Evolutionary conservation across 2,888 invertebrate genomes (phyloP), one percentile per base, ranked within the genome.

Genomic region (Atrina japonica): DNA sequence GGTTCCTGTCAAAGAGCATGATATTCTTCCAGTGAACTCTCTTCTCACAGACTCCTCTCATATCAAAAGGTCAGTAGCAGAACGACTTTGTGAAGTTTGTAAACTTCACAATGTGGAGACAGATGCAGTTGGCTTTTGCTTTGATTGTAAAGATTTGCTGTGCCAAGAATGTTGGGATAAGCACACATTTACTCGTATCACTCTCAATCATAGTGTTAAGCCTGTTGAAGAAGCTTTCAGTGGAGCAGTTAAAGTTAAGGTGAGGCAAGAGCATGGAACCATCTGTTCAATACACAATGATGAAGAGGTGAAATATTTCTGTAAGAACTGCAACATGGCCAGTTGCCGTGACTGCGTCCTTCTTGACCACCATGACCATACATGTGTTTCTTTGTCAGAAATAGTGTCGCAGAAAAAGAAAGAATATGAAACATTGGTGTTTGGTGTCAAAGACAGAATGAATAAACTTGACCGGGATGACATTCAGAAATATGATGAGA

Each of bases 141-240:
- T 71, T n/a, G 79, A 79, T 45, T 81, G 81, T 61, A 73, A 66
- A 23, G 79, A 81, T 50, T 40, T 50, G 23, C 65, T 81, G 30
- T 81, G 81, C 59, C 50, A 73, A 35, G 70, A 74, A 16, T 81
- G 81, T 66, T 70, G 75, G 60, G 66, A 75, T 29, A 78, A 75
- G 35, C 81, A 81, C 61, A 77, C 72, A n/a, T 79, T 73, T 50
- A 74, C 81, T 16, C 49, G 79, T 3, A 75, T 64, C 23, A 79
- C 79, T 47, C 73, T 74, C 1, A 73, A 73, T 43, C 81, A 81
- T 45, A 77, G 53, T 30, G 75, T 81, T 40, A 59, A 74, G 0
- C 45, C 75, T 23, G 30, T 72, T 9, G 65, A 74, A 29, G 70
- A 74, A 50, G 21, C 66, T 21, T 6, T 21, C 5, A 18, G 40